phyloP scores from a whole-genome alignment of 2,888 invertebrate species.

The Glyphotaelius pellucidus region DNA sequence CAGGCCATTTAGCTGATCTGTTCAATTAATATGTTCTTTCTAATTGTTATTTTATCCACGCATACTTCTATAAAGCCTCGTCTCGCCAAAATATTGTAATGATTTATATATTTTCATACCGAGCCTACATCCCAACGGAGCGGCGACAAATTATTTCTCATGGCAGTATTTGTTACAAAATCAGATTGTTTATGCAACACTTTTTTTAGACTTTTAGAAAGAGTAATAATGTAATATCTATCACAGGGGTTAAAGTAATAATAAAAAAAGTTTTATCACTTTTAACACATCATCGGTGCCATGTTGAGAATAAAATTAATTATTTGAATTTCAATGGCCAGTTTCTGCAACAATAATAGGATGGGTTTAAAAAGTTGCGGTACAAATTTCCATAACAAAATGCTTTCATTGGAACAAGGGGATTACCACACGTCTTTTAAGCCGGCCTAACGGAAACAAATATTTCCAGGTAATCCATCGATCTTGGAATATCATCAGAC shows the following conservation, averaged over 20 bases:
- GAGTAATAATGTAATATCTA: not conserved
- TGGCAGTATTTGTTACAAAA: not conserved
- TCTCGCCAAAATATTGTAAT: not conserved
- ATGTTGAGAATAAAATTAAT: too few relatives aligned
- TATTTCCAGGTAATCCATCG: constrained; percentile 51
- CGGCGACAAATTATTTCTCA: not conserved
- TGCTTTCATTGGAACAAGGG: not conserved
- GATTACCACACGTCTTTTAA: not conserved
- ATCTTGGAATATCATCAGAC: constrained; percentile 54
- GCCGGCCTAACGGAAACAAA: constrained; percentile 51
- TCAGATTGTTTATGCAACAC: not conserved
- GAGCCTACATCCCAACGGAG: not conserved
- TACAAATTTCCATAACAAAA: not conserved
- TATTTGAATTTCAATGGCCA: not conserved
- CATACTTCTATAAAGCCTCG: not conserved
- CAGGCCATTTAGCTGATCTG: not conserved
- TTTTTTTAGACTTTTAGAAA: not conserved
- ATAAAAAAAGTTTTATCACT: not conserved
- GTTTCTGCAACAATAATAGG: not conserved
- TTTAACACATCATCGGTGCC: not conserved
- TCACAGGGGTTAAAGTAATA: not conserved
- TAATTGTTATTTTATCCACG: not conserved
- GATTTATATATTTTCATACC: not conserved
- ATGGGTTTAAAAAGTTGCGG: not conserved
- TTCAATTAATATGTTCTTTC: not conserved